Evolutionary conservation across 2,888 invertebrate genomes (phyloP).

Genomic region (Stratiomys singularior): DNA sequence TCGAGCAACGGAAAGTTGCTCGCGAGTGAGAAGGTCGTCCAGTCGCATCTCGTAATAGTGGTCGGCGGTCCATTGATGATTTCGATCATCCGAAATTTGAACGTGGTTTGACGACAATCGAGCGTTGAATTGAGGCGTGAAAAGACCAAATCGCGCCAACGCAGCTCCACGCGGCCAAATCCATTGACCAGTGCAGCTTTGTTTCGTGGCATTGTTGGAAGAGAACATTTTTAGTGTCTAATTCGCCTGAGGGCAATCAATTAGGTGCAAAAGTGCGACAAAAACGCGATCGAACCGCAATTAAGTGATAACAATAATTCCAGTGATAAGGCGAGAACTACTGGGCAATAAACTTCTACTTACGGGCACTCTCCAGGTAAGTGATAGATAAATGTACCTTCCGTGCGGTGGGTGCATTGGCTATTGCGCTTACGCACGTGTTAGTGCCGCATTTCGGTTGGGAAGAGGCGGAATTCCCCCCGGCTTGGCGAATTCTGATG

Average conservation of each 20-base stretch:
- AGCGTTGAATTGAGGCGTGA: not conserved
- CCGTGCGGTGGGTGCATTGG: not conserved
- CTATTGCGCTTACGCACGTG: too few species aligned
- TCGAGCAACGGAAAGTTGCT: conserved; percentile 1
- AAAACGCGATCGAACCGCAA: not conserved
- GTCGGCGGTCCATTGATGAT: not conserved
- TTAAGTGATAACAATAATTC: not conserved
- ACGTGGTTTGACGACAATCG: not conserved
- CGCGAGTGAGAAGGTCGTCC: conserved; percentile 17
- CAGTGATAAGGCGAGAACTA: not conserved
- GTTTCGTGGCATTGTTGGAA: not conserved
- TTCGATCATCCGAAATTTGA: not conserved
- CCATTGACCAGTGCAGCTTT: not conserved
- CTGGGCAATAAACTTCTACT: not conserved
- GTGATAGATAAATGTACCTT: not conserved
- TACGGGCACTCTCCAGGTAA: conserved; percentile 2
- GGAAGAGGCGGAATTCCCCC: too few species aligned
- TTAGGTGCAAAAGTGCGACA: not conserved
- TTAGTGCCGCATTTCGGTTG: too few species aligned
- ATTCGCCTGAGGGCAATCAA: too few species aligned
- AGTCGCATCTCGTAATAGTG: not conserved
- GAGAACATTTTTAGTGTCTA: not conserved
- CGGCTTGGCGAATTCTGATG: too few species aligned
- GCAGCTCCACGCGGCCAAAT: not conserved
- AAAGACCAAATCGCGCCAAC: conserved; percentile 7